Conservation (phyloP, 2,797 vertebrate species). For the Linurgus olivaceus region DNA sequence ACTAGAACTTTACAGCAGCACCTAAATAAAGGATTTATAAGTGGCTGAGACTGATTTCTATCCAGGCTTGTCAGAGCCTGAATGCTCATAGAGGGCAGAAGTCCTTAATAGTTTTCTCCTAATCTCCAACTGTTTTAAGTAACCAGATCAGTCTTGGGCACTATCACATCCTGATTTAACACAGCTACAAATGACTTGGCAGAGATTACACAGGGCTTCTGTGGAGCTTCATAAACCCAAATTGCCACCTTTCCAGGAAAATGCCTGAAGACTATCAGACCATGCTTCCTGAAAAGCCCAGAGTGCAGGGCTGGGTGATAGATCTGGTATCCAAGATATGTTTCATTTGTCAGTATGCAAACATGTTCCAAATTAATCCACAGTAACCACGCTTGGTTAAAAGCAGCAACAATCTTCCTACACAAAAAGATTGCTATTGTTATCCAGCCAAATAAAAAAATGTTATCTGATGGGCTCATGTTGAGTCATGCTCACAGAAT, state of each 20-base stretch:
- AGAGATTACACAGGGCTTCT: background rate
- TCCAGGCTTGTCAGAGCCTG: background rate
- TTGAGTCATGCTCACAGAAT: background rate
- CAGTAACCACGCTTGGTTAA: background rate
- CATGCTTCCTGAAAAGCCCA: background rate
- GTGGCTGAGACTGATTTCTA: background rate
- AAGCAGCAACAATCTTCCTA: background rate
- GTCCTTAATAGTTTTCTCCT: background rate
- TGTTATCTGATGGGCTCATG: background rate
- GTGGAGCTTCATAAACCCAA: background rate
- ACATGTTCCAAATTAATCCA: background rate
- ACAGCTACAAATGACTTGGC: background rate
- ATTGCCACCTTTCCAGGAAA: background rate
- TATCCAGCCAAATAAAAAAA: background rate
- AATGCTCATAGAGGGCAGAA: rapidly evolving
- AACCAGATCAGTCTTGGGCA: background rate
- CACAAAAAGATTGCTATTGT: background rate
- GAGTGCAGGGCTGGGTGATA: background rate
- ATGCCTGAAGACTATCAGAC: background rate
- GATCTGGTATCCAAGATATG: background rate
- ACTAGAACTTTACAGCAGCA: background rate
- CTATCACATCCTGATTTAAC: background rate
- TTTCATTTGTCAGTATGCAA: background rate
- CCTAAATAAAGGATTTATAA: background rate
- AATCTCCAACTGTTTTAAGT: background rate